Conservation (phyloP, 2,113 vertebrate genomes). For the Argyrosomus japonicus region DNA sequence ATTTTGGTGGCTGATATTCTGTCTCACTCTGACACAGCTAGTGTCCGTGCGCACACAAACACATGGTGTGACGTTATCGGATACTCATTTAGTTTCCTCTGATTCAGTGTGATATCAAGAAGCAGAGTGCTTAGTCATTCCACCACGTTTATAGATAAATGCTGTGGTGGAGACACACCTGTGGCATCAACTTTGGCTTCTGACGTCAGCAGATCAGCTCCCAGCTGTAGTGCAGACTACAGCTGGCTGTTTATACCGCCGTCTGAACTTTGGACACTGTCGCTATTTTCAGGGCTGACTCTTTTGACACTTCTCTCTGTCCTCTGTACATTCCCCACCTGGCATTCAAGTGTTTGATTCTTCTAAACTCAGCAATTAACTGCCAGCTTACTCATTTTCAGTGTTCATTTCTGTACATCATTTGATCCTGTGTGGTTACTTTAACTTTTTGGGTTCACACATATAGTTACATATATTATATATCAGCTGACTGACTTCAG, state of each 20-base stretch:
- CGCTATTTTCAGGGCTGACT: background rate
- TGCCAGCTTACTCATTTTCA: background rate
- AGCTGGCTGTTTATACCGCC: background rate
- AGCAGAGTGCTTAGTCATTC: conserved; percentile 53
- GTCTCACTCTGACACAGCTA: background rate
- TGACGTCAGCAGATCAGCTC: conserved; percentile 49
- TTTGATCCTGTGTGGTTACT: background rate
- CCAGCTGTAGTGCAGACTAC: background rate
- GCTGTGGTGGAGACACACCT: conserved; percentile 38
- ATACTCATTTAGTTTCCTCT: conserved; percentile 30
- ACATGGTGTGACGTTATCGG: background rate
- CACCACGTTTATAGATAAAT: conserved; percentile 13
- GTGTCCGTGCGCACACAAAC: background rate
- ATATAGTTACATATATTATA: background rate
- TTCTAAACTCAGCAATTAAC: background rate
- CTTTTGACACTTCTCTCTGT: background rate
- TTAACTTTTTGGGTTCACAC: background rate
- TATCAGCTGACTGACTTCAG: background rate
- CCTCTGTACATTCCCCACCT: background rate
- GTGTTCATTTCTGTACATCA: background rate
- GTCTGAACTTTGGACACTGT: background rate
- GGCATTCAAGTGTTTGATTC: background rate
- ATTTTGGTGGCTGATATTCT: background rate
- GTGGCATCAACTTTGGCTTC: conserved; percentile 24
- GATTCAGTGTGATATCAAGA: conserved; percentile 49